phyloP scores from a whole-genome alignment of 2,113 vertebrate genomes.

The Brachyhypopomus occidentalis region DNA sequence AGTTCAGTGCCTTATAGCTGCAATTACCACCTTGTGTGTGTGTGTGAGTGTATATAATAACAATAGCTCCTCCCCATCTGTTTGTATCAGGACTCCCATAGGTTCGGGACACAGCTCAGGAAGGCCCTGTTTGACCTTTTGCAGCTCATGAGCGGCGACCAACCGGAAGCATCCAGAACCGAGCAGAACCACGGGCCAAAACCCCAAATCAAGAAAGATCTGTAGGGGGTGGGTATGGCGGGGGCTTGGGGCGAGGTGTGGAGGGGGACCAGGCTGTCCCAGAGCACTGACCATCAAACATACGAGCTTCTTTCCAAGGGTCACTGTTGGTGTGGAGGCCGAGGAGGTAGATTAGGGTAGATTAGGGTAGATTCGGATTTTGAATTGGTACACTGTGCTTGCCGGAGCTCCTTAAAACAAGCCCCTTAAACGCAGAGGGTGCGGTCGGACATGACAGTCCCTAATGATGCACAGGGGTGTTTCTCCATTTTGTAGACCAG shows the following conservation, averaged over 20 bases:
- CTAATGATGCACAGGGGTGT: background rate
- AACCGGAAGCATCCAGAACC: conserved; percentile 62
- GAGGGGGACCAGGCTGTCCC: background rate
- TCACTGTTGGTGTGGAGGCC: background rate
- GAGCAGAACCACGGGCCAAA: conserved; percentile 59
- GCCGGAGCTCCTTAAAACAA: too few species aligned
- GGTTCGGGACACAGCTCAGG: conserved; percentile 77
- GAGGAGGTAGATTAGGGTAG: too few species aligned
- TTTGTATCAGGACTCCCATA: conserved; percentile 74
- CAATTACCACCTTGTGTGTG: too few species aligned
- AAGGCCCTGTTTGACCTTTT: conserved; percentile 78
- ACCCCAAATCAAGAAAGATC: conserved; percentile 50
- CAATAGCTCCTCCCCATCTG: background rate
- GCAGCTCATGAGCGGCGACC: conserved; percentile 70
- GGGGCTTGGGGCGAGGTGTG: background rate
- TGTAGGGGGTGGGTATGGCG: conserved; percentile 30
- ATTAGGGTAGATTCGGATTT: too few species aligned
- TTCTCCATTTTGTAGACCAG: background rate
- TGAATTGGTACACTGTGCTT: too few species aligned
- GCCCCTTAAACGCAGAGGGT: too few species aligned
- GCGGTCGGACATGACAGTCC: too few species aligned
- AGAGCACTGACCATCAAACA: background rate
- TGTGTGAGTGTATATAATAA: too few species aligned
- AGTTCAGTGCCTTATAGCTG: too few species aligned
- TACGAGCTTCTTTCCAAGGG: background rate